Base-by-base conservation (phyloP, 37 sponge, comb jelly and placozoan species). In the Ianthella basta region DNA sequence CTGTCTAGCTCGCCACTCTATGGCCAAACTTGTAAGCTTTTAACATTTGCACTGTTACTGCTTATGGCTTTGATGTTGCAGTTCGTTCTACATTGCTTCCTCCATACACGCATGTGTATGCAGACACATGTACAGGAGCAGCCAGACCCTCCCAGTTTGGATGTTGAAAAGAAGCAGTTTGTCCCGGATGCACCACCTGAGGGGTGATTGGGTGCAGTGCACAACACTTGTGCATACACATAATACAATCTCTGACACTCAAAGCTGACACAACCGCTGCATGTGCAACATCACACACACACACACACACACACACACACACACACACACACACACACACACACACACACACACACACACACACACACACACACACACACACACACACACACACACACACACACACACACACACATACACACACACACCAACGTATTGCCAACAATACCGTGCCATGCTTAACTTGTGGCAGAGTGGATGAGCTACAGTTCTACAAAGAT, bases 221-320 rank as follows among this genome's bases (percentile, higher is more conserved):
- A 27, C 64, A 10, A 10, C 4, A 29, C 64, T 61, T 61, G 59
- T 56, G 18, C 59, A 19, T 19, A 56, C 59, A 18, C 18, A 56
- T 56, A 19, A 56, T 19, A 19, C 16, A 19, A 19, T 15, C 15
- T 56, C 59, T 15, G 59, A 15, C 59, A 19, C 18, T 56, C 18
- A 15, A 56, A 56, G 18, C 18, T 56, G 15, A 56, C 59, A 56
- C 27, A 61, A 23, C 10, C 27, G 10, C 27, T 61, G 27, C 27
- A 61, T 32, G 34, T 30, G 6, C 20, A 16, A 34, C 20, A 10
- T 10, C 77, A 74, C 77, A 74, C 77, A 74, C 77, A 74, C 77
- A 74, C 77, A 74, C 77, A 74, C 77, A 74, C 77, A 74, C 77
- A 74, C 77, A 74, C 77, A 74, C 77, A 74, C 77, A 74, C 77